Evolutionary conservation across 2,888 invertebrate species (phyloP).

Genomic region (Hyles lineata): DNA sequence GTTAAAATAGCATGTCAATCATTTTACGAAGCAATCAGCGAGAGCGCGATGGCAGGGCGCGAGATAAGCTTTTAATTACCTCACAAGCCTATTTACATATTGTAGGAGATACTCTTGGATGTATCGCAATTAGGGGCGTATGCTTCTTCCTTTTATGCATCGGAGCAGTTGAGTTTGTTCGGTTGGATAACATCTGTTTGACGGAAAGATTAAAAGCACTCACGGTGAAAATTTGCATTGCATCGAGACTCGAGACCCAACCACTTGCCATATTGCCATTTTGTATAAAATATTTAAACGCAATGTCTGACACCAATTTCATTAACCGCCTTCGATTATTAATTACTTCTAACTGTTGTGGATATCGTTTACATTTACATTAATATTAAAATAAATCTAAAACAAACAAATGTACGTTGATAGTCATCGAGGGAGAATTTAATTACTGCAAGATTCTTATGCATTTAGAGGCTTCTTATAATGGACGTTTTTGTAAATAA

Average conservation of each 20-base stretch:
- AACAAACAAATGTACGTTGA: neutral
- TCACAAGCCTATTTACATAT: constrained; percentile 82
- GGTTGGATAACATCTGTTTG: constrained; percentile 75
- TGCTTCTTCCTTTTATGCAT: constrained; percentile 77
- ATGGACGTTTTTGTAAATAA: no score
- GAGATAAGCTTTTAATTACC: constrained; percentile 84
- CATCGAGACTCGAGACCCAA: constrained; percentile 28
- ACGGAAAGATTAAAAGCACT: constrained; percentile 73
- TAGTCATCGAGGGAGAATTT: neutral
- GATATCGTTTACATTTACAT: constrained; percentile 47
- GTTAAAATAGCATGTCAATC: constrained; percentile 82
- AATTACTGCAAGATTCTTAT: neutral
- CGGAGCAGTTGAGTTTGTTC: constrained; percentile 63
- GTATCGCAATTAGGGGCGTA: constrained; percentile 82
- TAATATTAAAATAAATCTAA: constrained; percentile 6
- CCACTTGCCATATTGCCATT: constrained; percentile 43
- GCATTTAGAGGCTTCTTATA: neutral
- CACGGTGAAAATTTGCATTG: constrained; percentile 59
- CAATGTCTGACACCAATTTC: constrained; percentile 52
- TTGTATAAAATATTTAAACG: constrained; percentile 36
- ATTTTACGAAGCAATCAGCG: constrained; percentile 80
- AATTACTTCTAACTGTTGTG: constrained; percentile 43
- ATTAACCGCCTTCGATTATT: constrained; percentile 52
- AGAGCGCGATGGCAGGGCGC: constrained; percentile 68
- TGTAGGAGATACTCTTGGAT: constrained; percentile 77